A percentile compares a stretch with the other conserved stretches of the same genome.
Evolutionary conservation across 2,888 invertebrate genomes (phyloP).

Genomic region (Dasysyrphus tricinctus): DNA sequence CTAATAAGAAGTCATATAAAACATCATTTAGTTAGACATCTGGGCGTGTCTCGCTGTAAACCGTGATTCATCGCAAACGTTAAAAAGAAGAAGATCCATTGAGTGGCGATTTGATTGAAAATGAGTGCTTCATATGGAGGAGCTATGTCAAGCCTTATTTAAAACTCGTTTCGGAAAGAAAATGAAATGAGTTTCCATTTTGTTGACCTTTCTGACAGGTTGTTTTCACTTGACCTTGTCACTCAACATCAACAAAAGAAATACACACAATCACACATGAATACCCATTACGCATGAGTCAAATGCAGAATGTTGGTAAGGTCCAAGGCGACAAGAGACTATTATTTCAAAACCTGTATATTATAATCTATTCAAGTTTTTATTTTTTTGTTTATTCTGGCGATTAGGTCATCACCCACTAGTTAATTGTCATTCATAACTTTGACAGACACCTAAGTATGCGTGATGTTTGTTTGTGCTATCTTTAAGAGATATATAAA

Average conservation of each 20-base stretch:
- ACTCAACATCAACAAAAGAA: constrained; percentile 11
- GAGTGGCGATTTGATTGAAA: constrained; percentile 29
- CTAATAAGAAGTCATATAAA: constrained; percentile 14
- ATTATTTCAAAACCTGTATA: constrained; percentile 6
- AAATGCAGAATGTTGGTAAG: constrained; percentile 35
- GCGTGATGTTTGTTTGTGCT: constrained; percentile 8
- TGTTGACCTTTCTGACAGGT: not conserved
- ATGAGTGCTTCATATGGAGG: constrained; percentile 11
- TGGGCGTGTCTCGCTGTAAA: constrained; percentile 19
- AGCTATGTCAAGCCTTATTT: not conserved
- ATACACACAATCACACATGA: too few species aligned
- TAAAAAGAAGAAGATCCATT: constrained; percentile 40
- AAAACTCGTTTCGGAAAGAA: not conserved
- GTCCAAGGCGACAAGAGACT: constrained; percentile 39
- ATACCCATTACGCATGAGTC: constrained; percentile 4
- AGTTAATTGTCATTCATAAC: constrained; percentile 50
- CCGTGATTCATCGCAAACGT: constrained; percentile 44
- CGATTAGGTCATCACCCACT: constrained; percentile 71
- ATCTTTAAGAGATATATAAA: constrained; percentile 26
- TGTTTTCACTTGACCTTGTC: constrained; percentile 51
- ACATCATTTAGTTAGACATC: constrained; percentile 30
- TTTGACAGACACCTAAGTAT: constrained; percentile 1
- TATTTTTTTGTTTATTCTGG: constrained; percentile 24
- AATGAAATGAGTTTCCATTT: constrained; percentile 24
- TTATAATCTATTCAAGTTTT: constrained; percentile 6